Percentiles rank a stretch among this genome's conserved stretches.
Evolutionary conservation across 1,140 invertebrate genomes (phyloP).

Genomic region (Calephelis virginiensis): DNA sequence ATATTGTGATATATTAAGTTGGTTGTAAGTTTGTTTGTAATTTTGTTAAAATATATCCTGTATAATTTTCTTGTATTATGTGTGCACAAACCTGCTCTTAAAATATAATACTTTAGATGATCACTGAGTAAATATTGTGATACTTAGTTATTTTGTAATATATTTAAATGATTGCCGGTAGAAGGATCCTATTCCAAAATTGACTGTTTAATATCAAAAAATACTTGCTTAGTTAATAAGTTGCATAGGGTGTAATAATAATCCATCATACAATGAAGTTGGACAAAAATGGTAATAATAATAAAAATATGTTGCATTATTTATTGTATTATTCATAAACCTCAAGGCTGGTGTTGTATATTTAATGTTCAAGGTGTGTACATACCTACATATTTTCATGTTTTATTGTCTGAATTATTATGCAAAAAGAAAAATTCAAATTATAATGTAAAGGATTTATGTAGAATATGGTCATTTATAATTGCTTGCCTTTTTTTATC

Average conservation of each 20-base stretch:
- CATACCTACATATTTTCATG: background rate
- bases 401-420: background rate
- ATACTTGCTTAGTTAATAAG: constrained; percentile 30
- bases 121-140: constrained; percentile 42
- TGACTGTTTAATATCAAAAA: constrained; percentile 20
- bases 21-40: background rate
- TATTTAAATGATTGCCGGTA: constrained; percentile 28
- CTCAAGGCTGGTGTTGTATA: background rate
- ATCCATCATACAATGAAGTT: constrained; percentile 45
- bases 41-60: constrained; percentile 7
- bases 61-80: constrained; percentile 19
- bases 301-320: constrained; percentile 63
- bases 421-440: no score
- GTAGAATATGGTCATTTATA: no score
- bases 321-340: constrained; percentile 31
- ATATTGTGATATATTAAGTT: background rate
- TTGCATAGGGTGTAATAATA: constrained; percentile 45
- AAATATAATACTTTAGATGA: constrained; percentile 19
- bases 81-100: constrained; percentile 25
- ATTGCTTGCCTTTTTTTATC: background rate
- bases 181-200: constrained; percentile 23
- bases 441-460: no score
- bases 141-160: constrained; percentile 34
- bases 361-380: background rate
- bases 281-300: constrained; percentile 58